Evolutionary conservation across 2,113 vertebrate genomes (phyloP).

Genomic region (Octodon degus): DNA sequence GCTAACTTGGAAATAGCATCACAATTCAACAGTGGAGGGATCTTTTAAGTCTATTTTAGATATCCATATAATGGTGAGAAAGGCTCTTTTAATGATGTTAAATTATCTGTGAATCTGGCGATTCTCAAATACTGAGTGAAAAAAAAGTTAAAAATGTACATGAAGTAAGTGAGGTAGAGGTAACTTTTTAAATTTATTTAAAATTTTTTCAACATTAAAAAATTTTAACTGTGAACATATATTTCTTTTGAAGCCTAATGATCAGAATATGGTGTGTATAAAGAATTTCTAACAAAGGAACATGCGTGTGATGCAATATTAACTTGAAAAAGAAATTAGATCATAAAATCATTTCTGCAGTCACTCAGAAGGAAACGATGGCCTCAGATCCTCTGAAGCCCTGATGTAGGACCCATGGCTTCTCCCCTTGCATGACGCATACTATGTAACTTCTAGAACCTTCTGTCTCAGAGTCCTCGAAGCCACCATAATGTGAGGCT

Average conservation of each 20-base stretch:
- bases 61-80: neutral
- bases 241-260: neutral
- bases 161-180: neutral
- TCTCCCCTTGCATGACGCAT: neutral
- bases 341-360: neutral
- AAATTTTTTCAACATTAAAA: conserved; percentile 3
- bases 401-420: neutral
- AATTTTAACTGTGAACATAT: neutral
- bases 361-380: neutral
- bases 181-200: neutral
- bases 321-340: neutral
- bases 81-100: too few species aligned
- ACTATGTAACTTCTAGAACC: neutral
- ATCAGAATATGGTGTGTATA: neutral
- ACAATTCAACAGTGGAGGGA: neutral
- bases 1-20: neutral
- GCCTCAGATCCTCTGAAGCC: neutral
- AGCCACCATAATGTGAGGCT: neutral
- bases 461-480: neutral
- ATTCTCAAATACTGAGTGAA: neutral
- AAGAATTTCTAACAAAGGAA: conserved; percentile 18
- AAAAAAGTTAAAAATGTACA: neutral
- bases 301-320: neutral
- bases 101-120: neutral
- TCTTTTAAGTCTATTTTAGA: neutral